phyloP scores from a whole-genome alignment of 53 echinoderm and acorn worm genomes.

The Apostichopus leukothele region DNA sequence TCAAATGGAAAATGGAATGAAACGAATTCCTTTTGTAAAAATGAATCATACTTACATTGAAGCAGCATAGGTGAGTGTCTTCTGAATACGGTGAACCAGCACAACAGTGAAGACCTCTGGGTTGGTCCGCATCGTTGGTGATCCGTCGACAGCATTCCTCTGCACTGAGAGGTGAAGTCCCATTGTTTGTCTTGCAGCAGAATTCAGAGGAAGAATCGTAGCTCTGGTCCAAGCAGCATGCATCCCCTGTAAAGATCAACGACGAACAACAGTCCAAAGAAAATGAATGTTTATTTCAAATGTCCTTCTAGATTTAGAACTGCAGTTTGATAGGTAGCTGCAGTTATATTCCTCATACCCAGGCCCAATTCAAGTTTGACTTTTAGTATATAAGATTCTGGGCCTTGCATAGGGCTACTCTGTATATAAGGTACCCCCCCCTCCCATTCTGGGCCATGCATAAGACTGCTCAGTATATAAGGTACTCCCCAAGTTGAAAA shows the following conservation, averaged over 20 bases:
- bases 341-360: no score
- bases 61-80: background rate
- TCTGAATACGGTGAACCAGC: background rate
- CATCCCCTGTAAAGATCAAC: background rate
- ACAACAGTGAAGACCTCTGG: conserved; percentile 11
- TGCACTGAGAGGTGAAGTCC: background rate
- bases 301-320: background rate
- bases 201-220: conserved; percentile 5
- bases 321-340: no score
- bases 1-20: no score
- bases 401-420: no score
- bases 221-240: background rate
- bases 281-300: background rate
- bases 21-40: no score
- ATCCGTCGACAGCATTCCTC: background rate
- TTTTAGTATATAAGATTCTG: no score
- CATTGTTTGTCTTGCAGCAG: background rate
- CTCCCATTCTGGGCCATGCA: no score
- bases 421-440: no score
- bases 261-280: background rate
- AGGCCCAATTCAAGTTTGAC: no score
- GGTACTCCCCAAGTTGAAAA: no score
- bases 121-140: background rate
- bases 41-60: background rate
- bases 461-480: no score